Evolutionary conservation across 2,797 vertebrate species (phyloP), one percentile per base, ranked within the genome.

Genomic region (Channa striata): DNA sequence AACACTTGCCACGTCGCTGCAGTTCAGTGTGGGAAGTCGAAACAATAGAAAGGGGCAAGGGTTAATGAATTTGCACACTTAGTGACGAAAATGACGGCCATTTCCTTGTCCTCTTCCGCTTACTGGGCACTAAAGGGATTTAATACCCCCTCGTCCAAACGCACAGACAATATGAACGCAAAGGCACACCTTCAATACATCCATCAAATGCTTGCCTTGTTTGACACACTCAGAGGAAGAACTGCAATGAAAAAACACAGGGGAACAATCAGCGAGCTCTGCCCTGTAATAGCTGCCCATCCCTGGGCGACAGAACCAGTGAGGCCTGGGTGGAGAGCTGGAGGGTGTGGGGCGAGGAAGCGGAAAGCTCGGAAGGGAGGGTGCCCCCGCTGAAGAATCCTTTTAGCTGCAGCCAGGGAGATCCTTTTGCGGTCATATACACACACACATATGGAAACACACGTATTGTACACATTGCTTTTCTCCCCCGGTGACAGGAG

Each of bases 281-380:
- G 77, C 85, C 84, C 82, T 64, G 84, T 78, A 91, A 88, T 59
- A 54, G 52, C 72, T 75, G 80, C 87, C 83, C 78, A 51, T 85
- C 83, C 69, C 74, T 62, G 80, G 71, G 78, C 30, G 53, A 63
- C 73, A 53, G 40, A 60, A 39, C 52, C 73, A 56, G 80, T 5
- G 80, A 80, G 82, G 76, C 78, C 81, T 74, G 87, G 80, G 85
- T 82, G 86, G 78, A 80, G 82, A 49, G 77, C 72, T 75, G 65
- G 58, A 63, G 82, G 82, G 86, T 73, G 81, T 83, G 74, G 80
- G 57, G 63, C 3, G 9, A 84, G 81, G 83, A 79, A 85, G 72
- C 54, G 86, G 85, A 86, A 90, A 81, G 68, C 76, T 66, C 82
- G 80, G 81, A 86, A 80, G 80, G 84, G 78, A 74, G 78, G 53